Evolutionary conservation across 2,888 invertebrate species (phyloP).

Genomic region (Ormyrus rosae): DNA sequence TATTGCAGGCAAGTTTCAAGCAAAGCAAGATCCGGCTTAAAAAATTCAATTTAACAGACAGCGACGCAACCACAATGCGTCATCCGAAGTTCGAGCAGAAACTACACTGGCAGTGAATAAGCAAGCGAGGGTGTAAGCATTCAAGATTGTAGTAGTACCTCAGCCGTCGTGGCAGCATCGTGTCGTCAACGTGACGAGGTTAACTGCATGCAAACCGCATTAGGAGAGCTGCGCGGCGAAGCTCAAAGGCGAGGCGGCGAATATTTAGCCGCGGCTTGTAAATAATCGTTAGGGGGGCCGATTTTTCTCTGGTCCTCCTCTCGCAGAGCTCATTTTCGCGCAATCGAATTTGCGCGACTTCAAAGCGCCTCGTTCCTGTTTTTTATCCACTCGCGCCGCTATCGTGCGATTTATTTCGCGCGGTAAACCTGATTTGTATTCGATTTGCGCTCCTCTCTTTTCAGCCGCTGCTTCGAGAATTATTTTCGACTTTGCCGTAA

Average conservation of each 20-base stretch:
- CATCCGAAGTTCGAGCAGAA: background rate
- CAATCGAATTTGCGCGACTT: constrained; percentile 49
- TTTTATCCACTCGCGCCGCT: constrained; percentile 19
- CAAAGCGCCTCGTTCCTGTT: constrained; percentile 28
- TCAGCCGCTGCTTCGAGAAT: too few relatives aligned
- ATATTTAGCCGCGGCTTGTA: constrained; percentile 32
- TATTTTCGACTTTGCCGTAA: too few relatives aligned
- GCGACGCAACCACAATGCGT: background rate
- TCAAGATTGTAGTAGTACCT: constrained; percentile 28
- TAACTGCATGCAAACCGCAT: constrained; percentile 56
- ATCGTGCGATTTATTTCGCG: constrained; percentile 41
- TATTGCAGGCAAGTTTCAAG: too few relatives aligned
- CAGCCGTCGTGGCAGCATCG: constrained; percentile 14
- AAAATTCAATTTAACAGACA: background rate
- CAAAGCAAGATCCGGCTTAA: too few relatives aligned
- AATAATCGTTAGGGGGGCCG: constrained; percentile 45
- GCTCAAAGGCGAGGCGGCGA: too few relatives aligned
- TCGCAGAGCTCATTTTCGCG: constrained; percentile 24
- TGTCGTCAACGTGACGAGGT: constrained; percentile 47
- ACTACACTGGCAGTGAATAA: background rate
- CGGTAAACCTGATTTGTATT: constrained; percentile 43
- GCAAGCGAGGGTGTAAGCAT: background rate
- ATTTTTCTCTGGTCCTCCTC: background rate
- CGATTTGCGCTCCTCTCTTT: constrained; percentile 15
- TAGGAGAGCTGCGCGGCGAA: constrained; percentile 15